Base-by-base conservation (phyloP, 2,113 vertebrate genomes). In the Thunnus maccoyii region DNA sequence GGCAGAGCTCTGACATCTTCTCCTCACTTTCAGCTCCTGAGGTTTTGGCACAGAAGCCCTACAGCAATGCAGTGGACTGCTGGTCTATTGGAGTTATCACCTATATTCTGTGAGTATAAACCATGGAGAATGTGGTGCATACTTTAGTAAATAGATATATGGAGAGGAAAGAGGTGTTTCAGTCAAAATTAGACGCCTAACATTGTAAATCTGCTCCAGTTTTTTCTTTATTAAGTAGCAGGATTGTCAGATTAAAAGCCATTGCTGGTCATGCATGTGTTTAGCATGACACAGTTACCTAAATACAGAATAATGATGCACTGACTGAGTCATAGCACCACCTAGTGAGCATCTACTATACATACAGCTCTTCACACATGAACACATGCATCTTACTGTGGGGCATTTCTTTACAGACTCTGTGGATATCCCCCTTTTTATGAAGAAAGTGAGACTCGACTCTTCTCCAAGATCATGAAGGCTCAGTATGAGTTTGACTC, bases 41-140 rank as follows among this genome's bases (percentile, higher is more conserved):
- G 30, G 98, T 99, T 56, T 90, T 99, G 60, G 96, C 97, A 4
- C 98, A 99, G 95, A 99, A 99, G 69, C 98, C 98, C 0, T 99
- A 99, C 93, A 98, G 97, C 91, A 98, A 99, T 82, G 97, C 97
- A 0, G 97, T 99, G 70, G 98, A 99, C 91, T 99, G 98, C 94
- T 99, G 98, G 98, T 99, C 98, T 17, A 98, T 99, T 1, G 98
- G 98, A 55, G 98, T 99, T 63, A 99, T 99, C 94, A 97, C 97
- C 30, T 99, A 99, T 70, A 99, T 99, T 86, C 60, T 99, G 98
- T 99, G 89, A 98, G 98, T 95, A 85, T 67, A 11, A 69, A 36
- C 12, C 4, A 36, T 13, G 2, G 0, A 36, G 3, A 46, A 44
- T 50, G 41, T 16, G 7, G 7, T 41, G 25, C 61, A 36, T 10